phyloP scores from a whole-genome alignment of 2,888 invertebrate genomes.

The Pollenia amentaria region DNA sequence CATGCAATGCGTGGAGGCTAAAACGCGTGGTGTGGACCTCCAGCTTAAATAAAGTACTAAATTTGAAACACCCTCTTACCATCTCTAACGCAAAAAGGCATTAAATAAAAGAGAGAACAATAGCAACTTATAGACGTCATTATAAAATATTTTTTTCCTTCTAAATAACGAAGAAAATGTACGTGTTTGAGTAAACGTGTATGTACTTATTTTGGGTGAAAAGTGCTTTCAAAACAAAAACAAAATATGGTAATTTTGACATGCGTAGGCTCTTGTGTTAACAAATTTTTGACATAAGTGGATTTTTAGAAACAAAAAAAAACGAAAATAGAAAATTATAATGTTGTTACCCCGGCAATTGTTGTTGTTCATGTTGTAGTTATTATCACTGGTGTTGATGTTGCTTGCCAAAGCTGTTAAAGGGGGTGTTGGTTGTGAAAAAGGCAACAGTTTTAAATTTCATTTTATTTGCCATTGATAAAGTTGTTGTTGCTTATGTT shows the following conservation, averaged over 20 bases:
- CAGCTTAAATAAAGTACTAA: no score
- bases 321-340: neutral
- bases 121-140: slow-evolving; percentile 37
- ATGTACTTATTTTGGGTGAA: slow-evolving; percentile 50
- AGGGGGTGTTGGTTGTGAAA: slow-evolving; percentile 64
- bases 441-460: slow-evolving; percentile 66
- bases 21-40: no score
- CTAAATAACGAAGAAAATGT: slow-evolving; percentile 36
- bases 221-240: slow-evolving; percentile 51
- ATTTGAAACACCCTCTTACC: neutral
- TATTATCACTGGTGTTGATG: slow-evolving; percentile 28
- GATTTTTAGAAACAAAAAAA: slow-evolving; percentile 38
- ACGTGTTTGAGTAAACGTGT: neutral
- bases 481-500: neutral
- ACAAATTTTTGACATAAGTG: slow-evolving; percentile 70
- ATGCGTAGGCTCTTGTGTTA: slow-evolving; percentile 73
- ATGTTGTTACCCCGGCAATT: slow-evolving; percentile 4
- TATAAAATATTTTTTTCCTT: slow-evolving; percentile 20
- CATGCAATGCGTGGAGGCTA: no score
- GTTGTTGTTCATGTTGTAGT: slow-evolving; percentile 60
- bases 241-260: slow-evolving; percentile 68
- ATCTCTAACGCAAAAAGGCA: neutral
- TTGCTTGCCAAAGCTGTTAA: slow-evolving; percentile 8
- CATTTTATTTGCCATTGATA: slow-evolving; percentile 20
- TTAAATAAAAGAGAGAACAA: slow-evolving; percentile 17